Base-by-base conservation (phyloP, 2,888 invertebrate species). In the Nephrocerus scutellatus region DNA sequence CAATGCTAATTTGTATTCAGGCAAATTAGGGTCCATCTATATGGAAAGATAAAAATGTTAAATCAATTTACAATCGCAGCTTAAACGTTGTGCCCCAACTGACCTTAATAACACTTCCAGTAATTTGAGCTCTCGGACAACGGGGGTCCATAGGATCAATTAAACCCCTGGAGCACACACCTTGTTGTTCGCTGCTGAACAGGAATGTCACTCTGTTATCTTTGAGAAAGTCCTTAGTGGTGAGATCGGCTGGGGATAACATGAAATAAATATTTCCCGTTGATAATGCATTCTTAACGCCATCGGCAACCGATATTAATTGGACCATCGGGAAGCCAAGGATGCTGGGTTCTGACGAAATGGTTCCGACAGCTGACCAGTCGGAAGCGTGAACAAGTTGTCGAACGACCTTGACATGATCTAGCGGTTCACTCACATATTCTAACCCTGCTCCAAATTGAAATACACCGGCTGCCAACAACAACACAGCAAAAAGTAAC, bases 101-200 rank as follows among this genome's bases (percentile, higher is more conserved):
- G 9, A 66, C 64, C 53, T 52, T 48, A 13, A 44, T 39, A n/a
- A 67, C 53, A 38, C 58, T 50, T 2, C 68, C 68, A 44, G 59
- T 63, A 5, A 69, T 53, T 12, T 66, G 60, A 7, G 49, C 46
- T 4, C 68, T 55, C 0, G 60, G 52, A 50, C 69, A 69, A 0
- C 62, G 63, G 2, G 69, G 69, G 42, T 69, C 69, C 68, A 69
- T 69, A 4, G 69, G 68, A 55, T 69, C 69, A 3, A 49, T 45
- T 13, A 53, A 51, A 2, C 35, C 22, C 6, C 45, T 47, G 4
- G 53, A 50, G 37, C 69, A 69, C n/a, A 56, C 53, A 4, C 60
- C 40, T n/a, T 53, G 50, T 44, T 68, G 64, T 33, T 66, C 68
- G 34, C 62, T 59, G 6, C 55, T 55, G 22, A 69, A 56, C 28